These are phyloP conservation scores for Cerceris rybyensis DNA, from an alignment of 2,888 invertebrate species.

Conservation along the genomic window DNA sequence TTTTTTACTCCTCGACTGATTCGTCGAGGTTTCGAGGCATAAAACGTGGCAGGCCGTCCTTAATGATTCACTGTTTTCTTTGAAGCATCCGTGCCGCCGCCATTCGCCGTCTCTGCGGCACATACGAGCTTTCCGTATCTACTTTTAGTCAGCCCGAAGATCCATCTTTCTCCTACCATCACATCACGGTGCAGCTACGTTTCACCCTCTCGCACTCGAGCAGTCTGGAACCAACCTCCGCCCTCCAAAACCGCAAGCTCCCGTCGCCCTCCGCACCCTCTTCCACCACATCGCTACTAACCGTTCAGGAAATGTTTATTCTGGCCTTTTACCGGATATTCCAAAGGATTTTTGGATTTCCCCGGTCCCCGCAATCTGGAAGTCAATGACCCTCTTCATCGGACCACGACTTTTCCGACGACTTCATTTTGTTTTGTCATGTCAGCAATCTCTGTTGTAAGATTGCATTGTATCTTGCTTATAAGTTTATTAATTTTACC, in stretches of 20 bases:
- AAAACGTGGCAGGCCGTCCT: constrained; percentile 34
- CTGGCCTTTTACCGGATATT: constrained; percentile 69
- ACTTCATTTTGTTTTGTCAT: too few species aligned
- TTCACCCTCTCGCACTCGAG: constrained; percentile 61
- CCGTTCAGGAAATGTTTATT: constrained; percentile 79
- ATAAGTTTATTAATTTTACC: too few species aligned
- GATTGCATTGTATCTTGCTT: too few species aligned
- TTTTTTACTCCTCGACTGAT: background rate
- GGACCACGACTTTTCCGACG: background rate
- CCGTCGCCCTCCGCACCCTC: constrained; percentile 63
- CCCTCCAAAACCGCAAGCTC: constrained; percentile 75
- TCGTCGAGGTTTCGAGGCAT: background rate
- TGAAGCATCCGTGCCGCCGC: constrained; percentile 35
- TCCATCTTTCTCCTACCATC: constrained; percentile 54
- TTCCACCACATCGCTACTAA: constrained; percentile 71
- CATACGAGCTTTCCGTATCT: constrained; percentile 54
- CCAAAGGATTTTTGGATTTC: constrained; percentile 74
- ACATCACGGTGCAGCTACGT: constrained; percentile 21
- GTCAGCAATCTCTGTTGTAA: too few species aligned
- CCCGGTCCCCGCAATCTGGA: constrained; percentile 49
- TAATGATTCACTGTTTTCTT: constrained; percentile 47
- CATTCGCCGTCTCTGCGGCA: constrained; percentile 25
- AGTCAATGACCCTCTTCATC: constrained; percentile 53
- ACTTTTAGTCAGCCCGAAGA: constrained; percentile 65
- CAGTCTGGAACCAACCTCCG: constrained; percentile 71